Evolutionary conservation across 2,113 vertebrate species (phyloP).

Genomic region (Ceuthmochares aereus): DNA sequence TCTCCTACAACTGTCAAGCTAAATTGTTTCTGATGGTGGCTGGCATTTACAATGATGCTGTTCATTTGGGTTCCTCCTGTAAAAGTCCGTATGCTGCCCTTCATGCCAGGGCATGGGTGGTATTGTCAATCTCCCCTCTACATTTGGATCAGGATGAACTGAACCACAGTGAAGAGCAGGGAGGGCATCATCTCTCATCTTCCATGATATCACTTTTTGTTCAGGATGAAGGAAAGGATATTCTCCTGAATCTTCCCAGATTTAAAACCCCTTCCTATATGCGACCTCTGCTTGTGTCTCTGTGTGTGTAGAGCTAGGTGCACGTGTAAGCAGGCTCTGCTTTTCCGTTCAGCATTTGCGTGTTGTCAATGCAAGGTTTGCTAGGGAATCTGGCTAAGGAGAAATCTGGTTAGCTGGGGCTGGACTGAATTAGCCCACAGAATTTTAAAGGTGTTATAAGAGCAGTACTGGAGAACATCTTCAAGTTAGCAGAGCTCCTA

Average conservation of each 20-base stretch:
- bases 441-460: neutral
- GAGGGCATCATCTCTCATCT: neutral
- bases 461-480: neutral
- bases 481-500: neutral
- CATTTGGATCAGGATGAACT: neutral
- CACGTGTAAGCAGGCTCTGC: neutral
- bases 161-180: neutral
- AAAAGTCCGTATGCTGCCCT: neutral
- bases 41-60: conserved; percentile 44
- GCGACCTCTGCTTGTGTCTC: neutral
- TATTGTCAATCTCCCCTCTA: neutral
- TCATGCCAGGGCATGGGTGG: neutral
- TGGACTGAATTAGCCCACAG: neutral
- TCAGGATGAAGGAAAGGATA: neutral
- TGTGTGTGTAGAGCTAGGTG: neutral
- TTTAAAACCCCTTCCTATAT: neutral
- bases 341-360: neutral
- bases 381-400: neutral
- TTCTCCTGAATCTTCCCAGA: neutral
- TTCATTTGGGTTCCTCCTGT: conserved; percentile 23
- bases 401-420: neutral
- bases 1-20: conserved; percentile 45
- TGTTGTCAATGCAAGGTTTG: neutral
- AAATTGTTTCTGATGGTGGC: conserved; percentile 44
- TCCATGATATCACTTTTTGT: neutral